Evolutionary conservation across 1,140 invertebrate genomes (phyloP), one percentile per base, ranked within the genome.

Genomic region (Philotrypesis tridentata): DNA sequence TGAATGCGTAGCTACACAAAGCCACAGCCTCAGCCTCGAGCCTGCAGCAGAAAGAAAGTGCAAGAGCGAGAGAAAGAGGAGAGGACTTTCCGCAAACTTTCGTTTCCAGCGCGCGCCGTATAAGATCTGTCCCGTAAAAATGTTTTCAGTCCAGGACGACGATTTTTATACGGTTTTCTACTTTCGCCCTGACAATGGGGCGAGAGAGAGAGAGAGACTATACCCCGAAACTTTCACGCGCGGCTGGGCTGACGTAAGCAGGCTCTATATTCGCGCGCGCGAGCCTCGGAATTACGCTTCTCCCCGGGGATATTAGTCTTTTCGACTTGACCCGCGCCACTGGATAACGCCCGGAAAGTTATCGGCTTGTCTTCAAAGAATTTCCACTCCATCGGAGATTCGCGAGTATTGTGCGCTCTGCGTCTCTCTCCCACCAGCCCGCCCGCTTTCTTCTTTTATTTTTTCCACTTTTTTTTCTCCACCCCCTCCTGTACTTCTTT

Each of bases 321-420:
- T 82, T 65, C 33, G 60, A 79, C 25, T 82, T 55, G 75, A 78
- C 75, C 68, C 37, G 21, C 31, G 55, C 55, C 70, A 79, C 68
- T 67, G 79, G 71, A 83, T 74, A 79, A 75, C 71, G 23, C 63
- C 48, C 63, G 63, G 61, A 79, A 82, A 82, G 81, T 82, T 82
- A 79, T 79, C 71, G 61, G 68, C 72, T 74, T 79, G 77, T 83
- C 82, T 75, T 74, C 71, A 43, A 83, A 68, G 63, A 75, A 83
- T 83, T 83, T 83, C 65, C 82, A 83, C 82, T 79, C 77, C 61
- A 83, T 79, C 63, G 68, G 40, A 73, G 81, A 79, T 73, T 82
- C 76, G 70, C 31, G 77, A 79, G 70, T 43, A 83, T 79, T 79
- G 82, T 83, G 12, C n/a, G 48, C 72, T 73, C 40, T 8, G n/a